phyloP scores from a whole-genome alignment of 2,888 invertebrate genomes.

The Hirudinaria manillensis region DNA sequence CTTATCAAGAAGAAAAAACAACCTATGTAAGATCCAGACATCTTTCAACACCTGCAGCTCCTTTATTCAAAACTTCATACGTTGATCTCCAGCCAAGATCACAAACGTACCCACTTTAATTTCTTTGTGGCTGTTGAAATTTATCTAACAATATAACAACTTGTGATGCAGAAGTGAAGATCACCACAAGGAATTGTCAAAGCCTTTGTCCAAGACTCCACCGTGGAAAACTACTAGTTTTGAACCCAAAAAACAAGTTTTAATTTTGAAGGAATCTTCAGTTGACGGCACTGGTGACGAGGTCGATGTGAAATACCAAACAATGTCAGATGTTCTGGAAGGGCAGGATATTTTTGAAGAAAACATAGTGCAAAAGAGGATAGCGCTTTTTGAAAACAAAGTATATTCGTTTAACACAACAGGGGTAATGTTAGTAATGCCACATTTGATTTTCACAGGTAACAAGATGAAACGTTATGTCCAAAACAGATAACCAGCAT shows the following conservation, averaged over 20 bases:
- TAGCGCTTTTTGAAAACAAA: constrained; percentile 7
- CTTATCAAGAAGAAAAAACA: constrained; percentile 16
- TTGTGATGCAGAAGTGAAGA: no score
- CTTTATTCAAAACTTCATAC: constrained; percentile 13
- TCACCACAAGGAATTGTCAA: no score
- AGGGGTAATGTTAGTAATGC: no score
- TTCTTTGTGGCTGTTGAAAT: no score
- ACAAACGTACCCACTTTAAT: no score
- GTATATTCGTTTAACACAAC: not conserved
- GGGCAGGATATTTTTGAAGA: not conserved
- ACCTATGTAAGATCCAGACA: constrained; percentile 15
- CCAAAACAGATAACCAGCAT: no score
- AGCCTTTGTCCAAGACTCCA: no score
- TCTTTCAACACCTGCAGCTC: constrained; percentile 8
- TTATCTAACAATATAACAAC: no score
- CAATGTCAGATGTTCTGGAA: no score
- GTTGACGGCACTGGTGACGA: not conserved
- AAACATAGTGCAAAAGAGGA: constrained; percentile 13
- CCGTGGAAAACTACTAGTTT: constrained; percentile 4
- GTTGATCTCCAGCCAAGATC: not conserved
- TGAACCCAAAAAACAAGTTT: not conserved
- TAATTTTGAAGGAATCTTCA: not conserved
- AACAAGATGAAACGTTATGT: no score
- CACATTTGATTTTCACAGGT: no score
- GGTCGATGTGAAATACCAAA: not conserved